These are phyloP conservation scores for Pachycephus smyrnensis DNA, from an alignment of 2,888 invertebrate genomes.

Conservation along the genomic window DNA sequence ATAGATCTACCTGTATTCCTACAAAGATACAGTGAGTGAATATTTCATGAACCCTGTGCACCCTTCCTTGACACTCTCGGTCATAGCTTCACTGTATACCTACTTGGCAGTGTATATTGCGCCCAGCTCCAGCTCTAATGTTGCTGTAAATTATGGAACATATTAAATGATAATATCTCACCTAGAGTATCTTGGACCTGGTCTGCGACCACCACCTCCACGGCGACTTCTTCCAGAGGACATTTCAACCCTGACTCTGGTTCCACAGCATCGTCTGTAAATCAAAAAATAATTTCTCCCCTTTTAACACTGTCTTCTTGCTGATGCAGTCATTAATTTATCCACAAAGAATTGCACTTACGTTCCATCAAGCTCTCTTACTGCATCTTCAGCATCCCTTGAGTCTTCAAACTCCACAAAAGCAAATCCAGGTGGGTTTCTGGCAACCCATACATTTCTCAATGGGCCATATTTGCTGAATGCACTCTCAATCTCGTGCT, in stretches of 20 bases:
- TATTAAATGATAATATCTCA: slow-evolving; percentile 38
- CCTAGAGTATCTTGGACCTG: slow-evolving; percentile 62
- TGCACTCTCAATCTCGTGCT: slow-evolving; percentile 88
- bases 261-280: slow-evolving; percentile 86
- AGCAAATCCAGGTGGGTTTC: slow-evolving; percentile 93
- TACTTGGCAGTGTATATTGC: slow-evolving; percentile 47
- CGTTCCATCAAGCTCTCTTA: slow-evolving; percentile 86
- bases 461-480: slow-evolving; percentile 91
- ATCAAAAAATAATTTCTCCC: slow-evolving; percentile 6
- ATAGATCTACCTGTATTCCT: slow-evolving; percentile 34
- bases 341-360: slow-evolving; percentile 66
- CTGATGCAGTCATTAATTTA: background rate
- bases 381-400: slow-evolving; percentile 88
- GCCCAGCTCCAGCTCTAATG: slow-evolving; percentile 43
- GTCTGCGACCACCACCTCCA: slow-evolving; percentile 71
- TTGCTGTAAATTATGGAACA: slow-evolving; percentile 36
- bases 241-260: slow-evolving; percentile 92
- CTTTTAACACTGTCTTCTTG: background rate
- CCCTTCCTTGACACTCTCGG: slow-evolving; percentile 33
- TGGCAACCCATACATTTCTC: slow-evolving; percentile 93
- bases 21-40: slow-evolving; percentile 30
- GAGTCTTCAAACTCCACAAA: slow-evolving; percentile 92
- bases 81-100: slow-evolving; percentile 48
- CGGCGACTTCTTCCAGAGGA: slow-evolving; percentile 86
- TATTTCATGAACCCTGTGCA: slow-evolving; percentile 38